Evolutionary conservation across 2,113 vertebrate genomes (phyloP).

Genomic region (Neogobius melanostomus): DNA sequence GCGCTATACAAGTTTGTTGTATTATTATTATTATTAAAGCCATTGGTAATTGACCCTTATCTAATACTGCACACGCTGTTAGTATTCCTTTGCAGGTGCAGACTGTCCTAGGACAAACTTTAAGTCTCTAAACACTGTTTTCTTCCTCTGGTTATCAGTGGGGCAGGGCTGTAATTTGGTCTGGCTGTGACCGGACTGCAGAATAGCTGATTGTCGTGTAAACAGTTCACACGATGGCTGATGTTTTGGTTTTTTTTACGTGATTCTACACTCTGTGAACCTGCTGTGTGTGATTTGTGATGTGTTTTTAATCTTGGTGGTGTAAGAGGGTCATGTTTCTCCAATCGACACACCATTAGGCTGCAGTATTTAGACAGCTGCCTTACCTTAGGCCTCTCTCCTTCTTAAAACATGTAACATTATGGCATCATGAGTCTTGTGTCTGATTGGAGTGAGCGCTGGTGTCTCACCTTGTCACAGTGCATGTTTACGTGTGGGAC

Average conservation of each 20-base stretch:
- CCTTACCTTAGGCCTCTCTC: constrained; percentile 41
- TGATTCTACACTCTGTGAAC: constrained; percentile 11
- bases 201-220: constrained; percentile 47
- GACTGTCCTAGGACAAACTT: not conserved
- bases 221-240: constrained; percentile 39
- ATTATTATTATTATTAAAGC: too few species aligned
- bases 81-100: not conserved
- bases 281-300: constrained; percentile 24
- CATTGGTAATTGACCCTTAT: too few species aligned
- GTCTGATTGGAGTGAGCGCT: constrained; percentile 9
- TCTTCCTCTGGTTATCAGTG: constrained; percentile 2
- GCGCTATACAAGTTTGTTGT: too few species aligned
- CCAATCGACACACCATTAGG: constrained; percentile 19
- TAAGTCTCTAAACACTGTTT: not conserved
- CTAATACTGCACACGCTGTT: not conserved
- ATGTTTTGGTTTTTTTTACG: constrained; percentile 41
- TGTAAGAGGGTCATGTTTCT: constrained; percentile 36
- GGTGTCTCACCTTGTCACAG: not conserved
- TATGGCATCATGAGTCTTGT: constrained; percentile 42
- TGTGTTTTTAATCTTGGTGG: constrained; percentile 52
- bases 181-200: constrained; percentile 12
- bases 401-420: not conserved
- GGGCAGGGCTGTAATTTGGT: constrained; percentile 35
- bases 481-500: too few species aligned
- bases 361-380: constrained; percentile 66